Evolutionary conservation across 2,888 invertebrate species (phyloP).

Genomic region (Schizaphis graminum): DNA sequence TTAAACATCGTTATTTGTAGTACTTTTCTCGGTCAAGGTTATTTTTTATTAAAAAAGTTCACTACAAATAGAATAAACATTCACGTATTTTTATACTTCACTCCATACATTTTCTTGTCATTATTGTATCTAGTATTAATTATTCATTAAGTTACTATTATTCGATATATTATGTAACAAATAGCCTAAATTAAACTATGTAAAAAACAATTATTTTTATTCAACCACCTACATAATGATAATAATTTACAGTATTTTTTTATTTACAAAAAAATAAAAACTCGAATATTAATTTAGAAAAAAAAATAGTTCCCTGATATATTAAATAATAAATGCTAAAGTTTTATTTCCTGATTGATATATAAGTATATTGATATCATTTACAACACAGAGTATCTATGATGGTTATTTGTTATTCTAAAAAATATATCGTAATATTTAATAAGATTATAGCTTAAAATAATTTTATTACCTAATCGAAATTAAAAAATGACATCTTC

Average conservation of each 20-base stretch:
- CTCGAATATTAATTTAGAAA: background rate
- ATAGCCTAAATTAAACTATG: background rate
- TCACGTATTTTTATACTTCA: background rate
- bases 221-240: background rate
- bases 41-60: background rate
- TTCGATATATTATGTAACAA: background rate
- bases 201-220: background rate
- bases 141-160: background rate
- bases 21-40: constrained; percentile 11
- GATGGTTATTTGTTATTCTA: background rate
- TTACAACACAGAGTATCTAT: background rate
- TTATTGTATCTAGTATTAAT: background rate
- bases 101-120: background rate
- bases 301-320: background rate
- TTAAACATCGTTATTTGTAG: background rate
- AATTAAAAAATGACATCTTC: background rate
- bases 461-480: background rate
- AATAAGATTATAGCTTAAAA: background rate
- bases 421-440: background rate
- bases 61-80: background rate
- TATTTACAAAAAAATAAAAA: background rate
- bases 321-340: background rate
- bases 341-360: background rate
- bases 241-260: background rate
- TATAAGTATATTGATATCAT: constrained; percentile 1